Percentiles rank a stretch among this genome's conserved stretches.
These are phyloP conservation scores for Drosophila ohnishii DNA, from an alignment of 1,140 invertebrate species.

Conservation along the genomic window DNA sequence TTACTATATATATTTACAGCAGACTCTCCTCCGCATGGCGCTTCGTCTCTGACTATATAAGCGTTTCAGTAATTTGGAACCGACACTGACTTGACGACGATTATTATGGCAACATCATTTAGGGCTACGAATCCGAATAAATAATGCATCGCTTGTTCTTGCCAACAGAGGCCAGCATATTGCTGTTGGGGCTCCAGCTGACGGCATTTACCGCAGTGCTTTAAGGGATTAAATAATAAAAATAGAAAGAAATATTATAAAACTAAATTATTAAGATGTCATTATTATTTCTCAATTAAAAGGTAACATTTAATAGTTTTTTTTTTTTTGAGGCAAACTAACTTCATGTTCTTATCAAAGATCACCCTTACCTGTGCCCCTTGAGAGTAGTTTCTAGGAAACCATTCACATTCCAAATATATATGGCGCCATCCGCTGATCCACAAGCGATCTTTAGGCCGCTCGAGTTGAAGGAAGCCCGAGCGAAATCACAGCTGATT, in stretches of 20 bases:
- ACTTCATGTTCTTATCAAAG: background rate
- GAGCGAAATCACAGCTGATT: conserved; percentile 96
- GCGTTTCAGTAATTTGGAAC: conserved; percentile 38
- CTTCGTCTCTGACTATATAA: conserved; percentile 29
- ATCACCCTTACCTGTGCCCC: conserved; percentile 91
- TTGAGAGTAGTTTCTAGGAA: conserved; percentile 93
- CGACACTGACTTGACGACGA: conserved; percentile 27
- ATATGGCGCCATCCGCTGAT: conserved; percentile 94
- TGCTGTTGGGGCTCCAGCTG: conserved; percentile 94
- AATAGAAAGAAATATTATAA: background rate
- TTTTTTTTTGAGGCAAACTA: too few species aligned
- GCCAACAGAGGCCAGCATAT: conserved; percentile 93
- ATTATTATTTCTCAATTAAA: background rate
- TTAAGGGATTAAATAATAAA: conserved; percentile 62
- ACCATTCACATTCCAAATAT: conserved; percentile 93
- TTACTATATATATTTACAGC: conserved; percentile 48
- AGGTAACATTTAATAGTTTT: too few species aligned
- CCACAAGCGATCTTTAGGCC: conserved; percentile 94
- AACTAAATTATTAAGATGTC: conserved; percentile 22
- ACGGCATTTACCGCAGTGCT: conserved; percentile 94
- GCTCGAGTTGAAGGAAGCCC: conserved; percentile 96
- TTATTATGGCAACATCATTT: conserved; percentile 39
- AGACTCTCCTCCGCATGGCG: conserved; percentile 40
- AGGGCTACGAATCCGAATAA: conserved; percentile 88
- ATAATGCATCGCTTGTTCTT: conserved; percentile 92